Evolutionary conservation across 1,140 invertebrate species (phyloP).

Genomic region (Hestina assimilis): DNA sequence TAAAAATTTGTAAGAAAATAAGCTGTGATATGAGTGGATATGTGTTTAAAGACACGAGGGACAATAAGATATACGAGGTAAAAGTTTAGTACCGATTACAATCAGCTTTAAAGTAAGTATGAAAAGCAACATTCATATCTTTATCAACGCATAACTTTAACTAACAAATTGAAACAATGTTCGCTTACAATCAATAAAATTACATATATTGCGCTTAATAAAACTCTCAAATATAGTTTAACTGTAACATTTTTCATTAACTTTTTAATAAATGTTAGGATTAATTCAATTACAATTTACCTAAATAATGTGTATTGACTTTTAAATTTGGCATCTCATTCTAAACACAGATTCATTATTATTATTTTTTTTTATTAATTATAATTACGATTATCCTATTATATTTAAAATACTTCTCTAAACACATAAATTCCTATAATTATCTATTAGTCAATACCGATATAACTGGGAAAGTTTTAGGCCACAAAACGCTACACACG

Average conservation of each 20-base stretch:
- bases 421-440: constrained; percentile 76
- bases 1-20: constrained; percentile 50
- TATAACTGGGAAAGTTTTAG: constrained; percentile 69
- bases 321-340: constrained; percentile 77
- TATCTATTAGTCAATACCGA: constrained; percentile 75
- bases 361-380: constrained; percentile 51
- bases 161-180: constrained; percentile 77
- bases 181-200: constrained; percentile 75
- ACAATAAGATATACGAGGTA: constrained; percentile 27
- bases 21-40: constrained; percentile 61
- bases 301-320: constrained; percentile 78
- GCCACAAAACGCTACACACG: constrained; percentile 71
- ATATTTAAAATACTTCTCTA: constrained; percentile 79
- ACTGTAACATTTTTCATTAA: constrained; percentile 77
- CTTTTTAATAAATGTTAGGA: constrained; percentile 77
- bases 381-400: constrained; percentile 57
- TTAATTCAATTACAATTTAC: constrained; percentile 76
- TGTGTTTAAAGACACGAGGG: constrained; percentile 39
- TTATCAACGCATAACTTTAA: constrained; percentile 76
- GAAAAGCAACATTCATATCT: constrained; percentile 65
- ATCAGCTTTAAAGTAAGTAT: constrained; percentile 37
- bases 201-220: constrained; percentile 75
- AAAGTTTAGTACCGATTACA: constrained; percentile 33
- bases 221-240: constrained; percentile 78
- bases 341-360: constrained; percentile 76